Evolutionary conservation across 1,140 invertebrate genomes (phyloP), one percentile per base, ranked within the genome.

Genomic region (Sinella curviseta): DNA sequence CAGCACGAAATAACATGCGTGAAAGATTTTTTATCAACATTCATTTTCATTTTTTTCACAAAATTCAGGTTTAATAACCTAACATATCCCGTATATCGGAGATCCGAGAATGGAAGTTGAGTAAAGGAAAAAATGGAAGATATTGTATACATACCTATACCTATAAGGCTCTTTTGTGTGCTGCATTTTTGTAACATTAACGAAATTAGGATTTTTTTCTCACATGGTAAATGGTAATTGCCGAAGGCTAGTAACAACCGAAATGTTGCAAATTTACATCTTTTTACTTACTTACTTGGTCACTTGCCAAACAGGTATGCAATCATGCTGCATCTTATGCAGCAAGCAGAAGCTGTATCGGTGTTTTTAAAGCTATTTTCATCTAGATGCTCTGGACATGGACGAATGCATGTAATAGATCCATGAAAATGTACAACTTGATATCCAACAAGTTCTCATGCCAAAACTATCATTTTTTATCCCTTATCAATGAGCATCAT

Each of bases 21-120:
- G 39, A 48, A 20, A 20, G 20, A 12, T 8, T 48, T 48, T 48
- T 48, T 48, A n/a, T n/a, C n/a, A n/a, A n/a, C n/a, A 20, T 78
- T n/a, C 28, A 31, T 57, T 80, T 57, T 57, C 17, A 24, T 31
- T 48, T 60, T 24, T 14, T 33, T 33, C 65, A 30, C 26, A 70
- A 70, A 70, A 31, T 31, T 70, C 65, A 70, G 65, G 65, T 70
- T 70, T 70, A 70, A 70, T 70, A 33, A 30, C 65, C 65, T 60
- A 60, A 12, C 55, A 60, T n/a, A n/a, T n/a, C n/a, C n/a, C n/a
- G n/a, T n/a, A n/a, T n/a, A n/a, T n/a, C n/a, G n/a, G n/a, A n/a
- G n/a, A n/a, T n/a, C n/a, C n/a, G n/a, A n/a, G 35, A 79, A 48
- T 77, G 30, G 4, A 33, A 74, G 4, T 24, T 67, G 60, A 14